Evolutionary conservation across 2,888 invertebrate genomes (phyloP).

Genomic region (Ichneumon xanthorius): DNA sequence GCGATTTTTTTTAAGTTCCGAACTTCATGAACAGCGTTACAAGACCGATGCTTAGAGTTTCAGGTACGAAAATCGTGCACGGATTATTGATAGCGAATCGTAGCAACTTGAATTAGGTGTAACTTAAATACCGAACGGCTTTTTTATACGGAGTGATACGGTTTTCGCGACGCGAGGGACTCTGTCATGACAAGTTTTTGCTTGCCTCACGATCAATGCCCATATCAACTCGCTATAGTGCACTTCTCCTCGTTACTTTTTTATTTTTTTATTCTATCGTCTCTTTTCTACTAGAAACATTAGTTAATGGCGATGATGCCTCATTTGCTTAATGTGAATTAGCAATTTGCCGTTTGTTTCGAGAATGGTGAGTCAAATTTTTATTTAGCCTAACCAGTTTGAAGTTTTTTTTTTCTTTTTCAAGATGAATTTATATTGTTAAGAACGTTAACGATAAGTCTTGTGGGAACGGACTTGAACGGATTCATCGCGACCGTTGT

Average conservation of each 20-base stretch:
- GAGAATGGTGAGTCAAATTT: not conserved
- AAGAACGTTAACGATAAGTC: not conserved
- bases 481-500: not conserved
- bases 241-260: slow-evolving; percentile 24
- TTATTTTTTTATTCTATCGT: not conserved
- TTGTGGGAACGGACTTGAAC: not conserved
- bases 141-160: slow-evolving; percentile 32
- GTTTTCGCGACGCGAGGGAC: slow-evolving; percentile 18
- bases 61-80: not conserved
- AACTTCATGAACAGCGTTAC: not conserved
- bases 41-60: slow-evolving; percentile 13
- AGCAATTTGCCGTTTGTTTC: not conserved
- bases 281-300: slow-evolving; percentile 28
- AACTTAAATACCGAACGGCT: slow-evolving; percentile 55
- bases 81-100: slow-evolving; percentile 22
- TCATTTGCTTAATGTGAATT: slow-evolving; percentile 32
- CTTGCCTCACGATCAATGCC: slow-evolving; percentile 37
- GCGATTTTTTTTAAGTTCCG: not conserved
- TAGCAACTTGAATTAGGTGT: slow-evolving; percentile 52
- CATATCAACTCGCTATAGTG: slow-evolving; percentile 44
- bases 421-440: not conserved
- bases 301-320: slow-evolving; percentile 16
- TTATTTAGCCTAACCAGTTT: not conserved
- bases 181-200: slow-evolving; percentile 33
- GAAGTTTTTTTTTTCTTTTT: not conserved